Conservation (phyloP, 2,888 invertebrate genomes). For the Phanerotoma sp. region DNA sequence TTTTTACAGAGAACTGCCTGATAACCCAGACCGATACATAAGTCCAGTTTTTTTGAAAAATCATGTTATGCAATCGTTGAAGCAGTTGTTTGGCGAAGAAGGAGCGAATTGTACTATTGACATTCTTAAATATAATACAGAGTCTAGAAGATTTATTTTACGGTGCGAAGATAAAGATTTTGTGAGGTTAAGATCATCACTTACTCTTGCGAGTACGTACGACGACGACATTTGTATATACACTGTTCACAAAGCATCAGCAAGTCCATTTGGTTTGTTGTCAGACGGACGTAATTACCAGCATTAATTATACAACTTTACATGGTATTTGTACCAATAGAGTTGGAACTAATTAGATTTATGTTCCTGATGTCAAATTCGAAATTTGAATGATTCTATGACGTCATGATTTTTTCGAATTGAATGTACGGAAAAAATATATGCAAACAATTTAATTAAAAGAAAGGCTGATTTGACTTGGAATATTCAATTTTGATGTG, state of each 20-base stretch:
- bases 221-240: conserved; percentile 61
- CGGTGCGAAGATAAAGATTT: conserved; percentile 61
- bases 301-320: too few species aligned
- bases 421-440: too few species aligned
- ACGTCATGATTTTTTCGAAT: too few species aligned
- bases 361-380: too few species aligned
- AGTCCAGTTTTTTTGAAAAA: conserved; percentile 62
- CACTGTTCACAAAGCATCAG: conserved; percentile 60
- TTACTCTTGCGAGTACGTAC: conserved; percentile 60
- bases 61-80: conserved; percentile 61
- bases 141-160: conserved; percentile 59
- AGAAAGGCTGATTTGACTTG: too few species aligned
- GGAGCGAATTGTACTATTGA: conserved; percentile 61
- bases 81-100: conserved; percentile 63
- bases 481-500: too few species aligned
- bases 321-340: too few species aligned
- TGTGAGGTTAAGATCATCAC: conserved; percentile 62
- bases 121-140: conserved; percentile 61
- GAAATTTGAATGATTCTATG: too few species aligned
- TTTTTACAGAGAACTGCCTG: conserved; percentile 58
- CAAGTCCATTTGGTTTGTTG: conserved; percentile 51
- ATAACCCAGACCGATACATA: conserved; percentile 53
- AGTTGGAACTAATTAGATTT: too few species aligned
- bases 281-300: conserved; percentile 46
- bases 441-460: too few species aligned